These are phyloP conservation scores for Syngnathus rostellatus DNA, from an alignment of 2,797 vertebrate species.

Conservation along the genomic window DNA sequence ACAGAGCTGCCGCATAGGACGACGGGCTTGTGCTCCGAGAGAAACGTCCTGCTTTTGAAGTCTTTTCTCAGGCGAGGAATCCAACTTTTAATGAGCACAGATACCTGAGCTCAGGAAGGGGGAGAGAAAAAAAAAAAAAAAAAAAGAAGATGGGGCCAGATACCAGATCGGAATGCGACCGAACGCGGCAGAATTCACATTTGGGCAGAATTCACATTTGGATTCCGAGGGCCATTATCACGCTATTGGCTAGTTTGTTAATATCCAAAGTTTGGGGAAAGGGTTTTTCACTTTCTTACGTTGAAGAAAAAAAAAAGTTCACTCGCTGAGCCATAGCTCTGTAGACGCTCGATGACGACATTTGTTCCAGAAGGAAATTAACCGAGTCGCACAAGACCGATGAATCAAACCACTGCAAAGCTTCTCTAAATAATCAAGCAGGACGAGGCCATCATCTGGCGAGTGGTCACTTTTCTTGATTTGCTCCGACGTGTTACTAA, in stretches of 20 bases:
- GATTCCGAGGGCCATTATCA: background rate
- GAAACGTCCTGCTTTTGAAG: conserved; percentile 60
- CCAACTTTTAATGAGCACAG: conserved; percentile 58
- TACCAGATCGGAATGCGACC: conserved; percentile 19
- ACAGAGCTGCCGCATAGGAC: conserved; percentile 63
- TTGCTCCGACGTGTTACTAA: background rate
- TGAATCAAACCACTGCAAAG: background rate
- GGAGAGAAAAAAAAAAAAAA: conserved; percentile 14
- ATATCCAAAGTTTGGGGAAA: background rate
- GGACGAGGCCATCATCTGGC: background rate
- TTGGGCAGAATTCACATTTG: conserved; percentile 14
- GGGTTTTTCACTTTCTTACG: background rate
- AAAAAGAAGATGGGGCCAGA: conserved; percentile 13
- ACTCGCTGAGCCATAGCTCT: background rate
- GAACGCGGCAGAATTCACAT: conserved; percentile 24
- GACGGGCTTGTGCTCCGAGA: conserved; percentile 59
- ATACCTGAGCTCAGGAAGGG: conserved; percentile 32
- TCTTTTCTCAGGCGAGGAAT: conserved; percentile 32
- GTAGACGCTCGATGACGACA: background rate
- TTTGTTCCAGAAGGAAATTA: too few relatives aligned
- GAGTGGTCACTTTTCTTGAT: background rate
- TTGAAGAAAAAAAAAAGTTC: background rate
- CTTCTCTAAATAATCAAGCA: background rate
- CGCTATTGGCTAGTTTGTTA: background rate
- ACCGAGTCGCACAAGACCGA: too few relatives aligned